These are phyloP conservation scores for Drosophila virilis DNA, from an alignment of 1,140 invertebrate species.

Conservation along the genomic window DNA sequence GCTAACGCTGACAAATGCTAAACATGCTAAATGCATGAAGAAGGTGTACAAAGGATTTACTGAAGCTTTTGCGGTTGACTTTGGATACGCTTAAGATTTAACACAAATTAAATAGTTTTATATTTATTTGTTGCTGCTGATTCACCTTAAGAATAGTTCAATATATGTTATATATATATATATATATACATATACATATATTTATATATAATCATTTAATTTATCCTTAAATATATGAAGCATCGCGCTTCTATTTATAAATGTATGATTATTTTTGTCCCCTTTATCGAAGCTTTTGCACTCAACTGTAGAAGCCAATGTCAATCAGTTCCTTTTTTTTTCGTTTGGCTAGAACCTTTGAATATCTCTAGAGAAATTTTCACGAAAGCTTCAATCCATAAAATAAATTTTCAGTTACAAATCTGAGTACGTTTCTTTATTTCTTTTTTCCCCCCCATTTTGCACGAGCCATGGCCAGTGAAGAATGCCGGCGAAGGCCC, in stretches of 20 bases:
- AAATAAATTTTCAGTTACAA: slow-evolving; percentile 63
- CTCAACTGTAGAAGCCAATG: too few relatives aligned
- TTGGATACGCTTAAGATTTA: neutral
- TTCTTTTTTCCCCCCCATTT: neutral
- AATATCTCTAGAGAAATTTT: slow-evolving; percentile 12
- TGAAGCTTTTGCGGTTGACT: slow-evolving; percentile 1
- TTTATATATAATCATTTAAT: too few relatives aligned
- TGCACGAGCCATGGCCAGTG: slow-evolving; percentile 29
- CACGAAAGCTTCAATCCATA: slow-evolving; percentile 32
- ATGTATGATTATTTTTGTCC: too few relatives aligned
- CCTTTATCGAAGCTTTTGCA: too few relatives aligned
- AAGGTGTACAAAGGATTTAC: neutral
- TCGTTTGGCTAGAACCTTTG: neutral
- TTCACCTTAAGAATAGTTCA: too few relatives aligned
- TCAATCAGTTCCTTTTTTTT: neutral
- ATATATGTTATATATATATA: too few relatives aligned
- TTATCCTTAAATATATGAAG: too few relatives aligned
- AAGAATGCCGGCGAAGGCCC: slow-evolving; percentile 37
- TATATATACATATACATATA: too few relatives aligned
- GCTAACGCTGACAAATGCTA: slow-evolving; percentile 35
- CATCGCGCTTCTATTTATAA: too few relatives aligned
- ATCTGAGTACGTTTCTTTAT: slow-evolving; percentile 56
- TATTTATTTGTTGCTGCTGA: neutral
- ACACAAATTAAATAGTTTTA: slow-evolving; percentile 1
- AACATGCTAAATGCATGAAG: neutral